Percentiles rank a stretch among this genome's conserved stretches.
These are phyloP conservation scores for Phania funesta DNA, from an alignment of 2,888 invertebrate species.

Conservation along the genomic window DNA sequence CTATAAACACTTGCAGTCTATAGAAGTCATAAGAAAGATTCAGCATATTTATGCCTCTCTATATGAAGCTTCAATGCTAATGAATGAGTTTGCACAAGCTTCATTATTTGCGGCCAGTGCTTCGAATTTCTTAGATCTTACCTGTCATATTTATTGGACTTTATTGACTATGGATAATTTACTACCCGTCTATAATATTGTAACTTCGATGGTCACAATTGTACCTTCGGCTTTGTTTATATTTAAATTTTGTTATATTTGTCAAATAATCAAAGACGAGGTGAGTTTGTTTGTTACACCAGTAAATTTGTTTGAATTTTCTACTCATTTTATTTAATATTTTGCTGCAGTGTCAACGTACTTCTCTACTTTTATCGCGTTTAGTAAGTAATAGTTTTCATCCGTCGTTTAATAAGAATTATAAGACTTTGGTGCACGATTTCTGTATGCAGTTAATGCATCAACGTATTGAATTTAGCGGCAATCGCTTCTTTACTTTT, in stretches of 20 bases:
- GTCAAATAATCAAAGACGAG: slow-evolving; percentile 60
- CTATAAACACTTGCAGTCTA: slow-evolving; percentile 42
- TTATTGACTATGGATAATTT: slow-evolving; percentile 63
- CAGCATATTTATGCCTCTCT: slow-evolving; percentile 58
- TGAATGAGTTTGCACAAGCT: slow-evolving; percentile 68
- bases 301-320: too few relatives aligned
- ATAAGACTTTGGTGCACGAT: slow-evolving; percentile 63
- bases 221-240: slow-evolving; percentile 45
- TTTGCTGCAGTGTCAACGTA: slow-evolving; percentile 16
- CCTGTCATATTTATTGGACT: slow-evolving; percentile 69
- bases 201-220: slow-evolving; percentile 44
- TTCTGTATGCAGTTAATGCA: slow-evolving; percentile 68
- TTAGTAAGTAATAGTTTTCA: background rate
- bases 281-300: slow-evolving; percentile 23
- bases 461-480: slow-evolving; percentile 64
- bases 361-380: slow-evolving; percentile 47
- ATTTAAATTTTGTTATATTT: slow-evolving; percentile 53
- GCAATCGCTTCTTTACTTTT: slow-evolving; percentile 65
- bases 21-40: slow-evolving; percentile 56
- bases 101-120: slow-evolving; percentile 65
- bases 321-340: background rate
- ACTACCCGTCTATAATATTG: slow-evolving; percentile 5
- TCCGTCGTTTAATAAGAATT: background rate
- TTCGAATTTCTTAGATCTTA: slow-evolving; percentile 66
- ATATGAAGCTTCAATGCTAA: slow-evolving; percentile 48